Evolutionary conservation across 2,113 vertebrate species (phyloP), one percentile per base, ranked within the genome.

Genomic region (Sterrhoptilus dennistouni): DNA sequence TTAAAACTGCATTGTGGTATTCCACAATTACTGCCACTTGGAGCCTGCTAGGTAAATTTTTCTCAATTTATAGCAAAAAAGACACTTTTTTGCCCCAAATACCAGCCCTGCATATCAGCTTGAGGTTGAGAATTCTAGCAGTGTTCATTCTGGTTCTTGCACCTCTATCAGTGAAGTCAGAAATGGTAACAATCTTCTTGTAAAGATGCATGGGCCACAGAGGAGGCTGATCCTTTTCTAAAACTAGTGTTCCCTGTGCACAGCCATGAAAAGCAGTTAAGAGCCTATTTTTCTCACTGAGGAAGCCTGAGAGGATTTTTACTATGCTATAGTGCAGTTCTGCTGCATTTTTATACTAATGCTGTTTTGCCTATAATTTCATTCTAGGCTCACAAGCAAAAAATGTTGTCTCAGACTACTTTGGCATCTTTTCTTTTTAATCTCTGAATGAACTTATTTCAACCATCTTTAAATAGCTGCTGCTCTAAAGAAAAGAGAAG

Each of bases 1-100:
- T 75, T 92, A 61, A 95, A 96, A 72, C 84, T 68, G 36, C 19
- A 8, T 96, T 89, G 69, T 94, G 63, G 25, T 36, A 29, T 82
- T 93, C 63, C 61, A 57, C 87, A 88, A n/a, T 91, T 87, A 61
- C 71, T 83, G 66, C 36, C 33, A 14, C 87, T 89, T 78, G 38
- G 31, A 93, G 75, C 38, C 36, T 85, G 50, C 65, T 72, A 76
- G 50, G 65, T 89, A 20, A 93, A 87, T 69, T 89, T 85, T 89
- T 79, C 31, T 69, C 53, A 69, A 18, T 6, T 71, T 87, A 64
- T 1, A 49, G 61, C 17, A 47, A 57, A 84, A 57, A 61, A 50
- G 2, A 7, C 16, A 15, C 3, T 36, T n/a, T 14, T 52, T n/a
- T 21, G 2, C 9, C 33, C 35, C 31, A 69, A 76, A 75, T 50